Evolutionary conservation across 2,888 invertebrate species (phyloP).

Genomic region (Callosobruchus maculatus): DNA sequence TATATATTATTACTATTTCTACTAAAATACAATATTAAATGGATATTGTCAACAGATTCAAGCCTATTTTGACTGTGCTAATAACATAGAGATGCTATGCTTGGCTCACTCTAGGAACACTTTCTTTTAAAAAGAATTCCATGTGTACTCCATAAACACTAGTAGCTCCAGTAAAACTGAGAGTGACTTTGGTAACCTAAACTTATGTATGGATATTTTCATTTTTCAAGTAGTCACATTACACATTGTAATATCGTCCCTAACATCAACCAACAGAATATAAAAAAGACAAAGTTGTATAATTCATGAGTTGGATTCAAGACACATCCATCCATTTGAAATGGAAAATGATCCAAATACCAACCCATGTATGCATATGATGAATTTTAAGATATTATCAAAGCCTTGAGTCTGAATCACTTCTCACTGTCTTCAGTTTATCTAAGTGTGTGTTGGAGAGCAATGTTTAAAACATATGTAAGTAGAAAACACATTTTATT

Average conservation of each 20-base stretch:
- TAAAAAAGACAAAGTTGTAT: neutral
- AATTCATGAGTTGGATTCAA: neutral
- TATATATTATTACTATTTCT: too few relatives aligned
- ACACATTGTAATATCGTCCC: neutral
- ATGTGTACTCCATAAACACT: too few relatives aligned
- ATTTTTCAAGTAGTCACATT: neutral
- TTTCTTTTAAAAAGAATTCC: neutral
- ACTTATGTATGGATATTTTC: neutral
- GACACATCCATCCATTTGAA: neutral
- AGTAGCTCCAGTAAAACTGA: neutral
- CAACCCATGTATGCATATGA: neutral
- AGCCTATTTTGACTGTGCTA: neutral
- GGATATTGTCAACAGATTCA: neutral
- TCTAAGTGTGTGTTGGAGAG: neutral
- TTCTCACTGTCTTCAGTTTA: neutral
- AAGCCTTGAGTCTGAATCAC: neutral
- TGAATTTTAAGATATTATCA: neutral
- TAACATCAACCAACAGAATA: neutral
- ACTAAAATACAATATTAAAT: too few relatives aligned
- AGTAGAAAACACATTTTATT: neutral
- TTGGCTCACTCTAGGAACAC: neutral
- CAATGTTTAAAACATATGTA: neutral
- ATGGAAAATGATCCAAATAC: neutral
- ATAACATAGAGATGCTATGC: neutral
- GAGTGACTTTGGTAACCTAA: neutral